phyloP scores from a whole-genome alignment of 2,797 vertebrate species.

The Gymnoscopelus braueri region DNA sequence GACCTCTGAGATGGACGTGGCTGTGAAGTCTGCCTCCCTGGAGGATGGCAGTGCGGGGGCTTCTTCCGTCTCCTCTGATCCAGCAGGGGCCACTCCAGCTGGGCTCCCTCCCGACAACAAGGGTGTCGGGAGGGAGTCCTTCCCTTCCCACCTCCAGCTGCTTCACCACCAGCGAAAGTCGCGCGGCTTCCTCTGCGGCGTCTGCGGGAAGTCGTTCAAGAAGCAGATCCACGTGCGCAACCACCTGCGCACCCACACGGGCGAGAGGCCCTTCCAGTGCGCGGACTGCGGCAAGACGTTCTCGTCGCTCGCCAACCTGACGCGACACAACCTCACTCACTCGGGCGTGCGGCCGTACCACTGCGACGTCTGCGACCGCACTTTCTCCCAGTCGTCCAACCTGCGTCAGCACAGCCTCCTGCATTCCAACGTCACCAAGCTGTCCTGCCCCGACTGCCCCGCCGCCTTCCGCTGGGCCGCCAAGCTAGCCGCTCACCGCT shows the following conservation, averaged over 20 bases:
- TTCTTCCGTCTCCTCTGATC: not conserved
- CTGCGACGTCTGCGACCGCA: conserved; percentile 87
- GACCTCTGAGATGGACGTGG: not conserved
- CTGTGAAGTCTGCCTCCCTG: not conserved
- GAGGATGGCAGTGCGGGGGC: not conserved
- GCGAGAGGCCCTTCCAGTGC: conserved; percentile 91
- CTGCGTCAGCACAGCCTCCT: conserved; percentile 90
- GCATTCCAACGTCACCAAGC: conserved; percentile 72
- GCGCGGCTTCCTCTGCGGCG: conserved; percentile 85
- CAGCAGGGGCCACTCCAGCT: conserved; percentile 11
- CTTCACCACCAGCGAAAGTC: conserved; percentile 84
- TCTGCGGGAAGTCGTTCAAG: conserved; percentile 90
- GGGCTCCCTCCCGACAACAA: conserved; percentile 15
- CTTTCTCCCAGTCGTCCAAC: conserved; percentile 92
- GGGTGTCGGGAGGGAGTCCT: conserved; percentile 70
- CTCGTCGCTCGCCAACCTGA: conserved; percentile 88
- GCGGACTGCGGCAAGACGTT: conserved; percentile 90
- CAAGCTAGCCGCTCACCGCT: conserved; percentile 82
- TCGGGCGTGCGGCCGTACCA: conserved; percentile 88
- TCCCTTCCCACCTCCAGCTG: conserved; percentile 83
- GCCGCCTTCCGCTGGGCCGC: conserved; percentile 79
- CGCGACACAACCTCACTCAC: conserved; percentile 90
- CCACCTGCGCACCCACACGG: conserved; percentile 91
- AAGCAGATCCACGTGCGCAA: conserved; percentile 90
- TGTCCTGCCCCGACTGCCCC: conserved; percentile 81